phyloP scores from a whole-genome alignment of 2,113 vertebrate genomes.

The Athene noctua region DNA sequence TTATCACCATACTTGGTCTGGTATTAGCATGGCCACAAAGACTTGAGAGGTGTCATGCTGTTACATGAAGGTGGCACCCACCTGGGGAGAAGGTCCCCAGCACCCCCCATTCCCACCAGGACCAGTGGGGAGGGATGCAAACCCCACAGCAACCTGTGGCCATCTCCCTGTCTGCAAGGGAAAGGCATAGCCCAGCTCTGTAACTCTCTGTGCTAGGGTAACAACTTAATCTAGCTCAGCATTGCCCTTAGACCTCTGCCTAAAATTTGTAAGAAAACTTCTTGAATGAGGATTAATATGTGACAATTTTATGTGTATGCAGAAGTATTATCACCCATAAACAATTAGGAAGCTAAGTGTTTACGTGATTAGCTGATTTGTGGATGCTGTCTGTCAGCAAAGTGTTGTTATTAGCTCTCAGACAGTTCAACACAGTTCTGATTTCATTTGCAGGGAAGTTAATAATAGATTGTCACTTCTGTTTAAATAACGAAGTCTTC shows the following conservation, averaged over 20 bases:
- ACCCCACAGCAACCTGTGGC: accelerated
- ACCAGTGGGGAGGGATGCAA: not conserved
- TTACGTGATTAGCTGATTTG: not conserved
- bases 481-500: accelerated
- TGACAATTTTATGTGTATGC: accelerated
- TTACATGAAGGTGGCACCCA: not conserved
- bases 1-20: not conserved
- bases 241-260: not conserved
- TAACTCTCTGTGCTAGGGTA: not conserved
- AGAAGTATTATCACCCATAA: not conserved
- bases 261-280: not conserved
- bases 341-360: not conserved
- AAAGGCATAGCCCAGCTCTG: no score
- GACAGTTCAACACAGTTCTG: not conserved
- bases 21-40: no score
- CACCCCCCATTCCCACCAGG: not conserved
- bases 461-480: not conserved
- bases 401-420: not conserved
- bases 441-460: not conserved
- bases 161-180: not conserved
- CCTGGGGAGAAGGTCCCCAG: not conserved
- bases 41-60: not conserved
- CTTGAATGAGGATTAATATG: not conserved
- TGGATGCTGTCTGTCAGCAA: not conserved
- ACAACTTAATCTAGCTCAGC: not conserved